Base-by-base conservation (phyloP, 2,888 invertebrate species). In the Aspidapion aeneum region DNA sequence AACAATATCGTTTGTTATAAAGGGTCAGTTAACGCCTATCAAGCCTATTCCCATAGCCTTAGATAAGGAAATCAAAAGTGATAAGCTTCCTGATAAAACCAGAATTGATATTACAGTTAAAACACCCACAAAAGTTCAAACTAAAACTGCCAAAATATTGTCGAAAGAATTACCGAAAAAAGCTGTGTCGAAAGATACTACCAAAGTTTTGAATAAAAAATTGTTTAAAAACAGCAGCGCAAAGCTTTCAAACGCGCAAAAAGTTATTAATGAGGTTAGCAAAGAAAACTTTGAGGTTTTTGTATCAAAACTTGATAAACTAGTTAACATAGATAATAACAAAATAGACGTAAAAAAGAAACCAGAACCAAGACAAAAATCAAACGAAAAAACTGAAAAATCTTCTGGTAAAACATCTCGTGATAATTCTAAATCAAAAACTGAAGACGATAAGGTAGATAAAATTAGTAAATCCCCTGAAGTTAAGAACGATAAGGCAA, bases 1-100 rank as follows among this genome's bases (percentile, higher is more conserved):
- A 68, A 79, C 80, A 1, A 79, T 79, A 63, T 76, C 78, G 2
- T 78, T 78, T 65, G 79, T 78, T n/a, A 78, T 78, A 21, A 77
- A 78, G 67, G 79, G 78, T 35, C 77, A 80, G 70, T 64, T 78
- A 21, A 76, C 77, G 1, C 77, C 77, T 1, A 73, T 77, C 17
- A 75, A 76, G 66, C 71, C 76, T 22, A 71, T 69, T 49, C 65
- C 69, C 12, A 59, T 70, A 17, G 18, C 62, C n/a, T 62, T 68
- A 19, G 64, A 69, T 52, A 68, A 69, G 61, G 62, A 56, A 50
- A 73, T 71, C 64, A 72, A 72, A 61, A 64, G 63, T 18, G 55
- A 68, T 48, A 69, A 68, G 62, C 60, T 58, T 63, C 55, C 62
- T 68, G 58, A 57, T 35, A 62, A 62, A 58, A 57, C 58, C 48